Evolutionary conservation across 2,113 vertebrate genomes (phyloP).

Genomic region (Promerops cafer): DNA sequence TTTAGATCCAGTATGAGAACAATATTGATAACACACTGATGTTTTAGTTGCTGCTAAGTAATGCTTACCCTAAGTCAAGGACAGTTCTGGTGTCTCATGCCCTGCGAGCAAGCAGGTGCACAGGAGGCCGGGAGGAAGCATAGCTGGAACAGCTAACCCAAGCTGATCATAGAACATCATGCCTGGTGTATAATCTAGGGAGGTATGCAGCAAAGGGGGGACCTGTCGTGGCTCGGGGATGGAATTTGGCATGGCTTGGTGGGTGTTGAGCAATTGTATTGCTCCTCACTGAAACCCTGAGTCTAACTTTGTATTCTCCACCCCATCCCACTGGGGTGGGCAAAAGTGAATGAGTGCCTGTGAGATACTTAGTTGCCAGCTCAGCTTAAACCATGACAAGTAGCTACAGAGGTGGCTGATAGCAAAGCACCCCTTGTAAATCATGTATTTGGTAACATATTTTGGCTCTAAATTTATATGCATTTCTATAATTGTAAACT

Average conservation of each 20-base stretch:
- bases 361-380: background rate
- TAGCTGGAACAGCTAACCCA: no score
- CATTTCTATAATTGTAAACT: background rate
- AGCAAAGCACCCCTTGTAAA: background rate
- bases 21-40: background rate
- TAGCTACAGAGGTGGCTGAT: background rate
- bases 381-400: background rate
- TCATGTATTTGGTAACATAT: background rate
- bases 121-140: background rate
- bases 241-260: background rate
- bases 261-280: background rate
- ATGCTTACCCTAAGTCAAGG: background rate
- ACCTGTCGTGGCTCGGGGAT: accelerated
- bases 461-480: background rate
- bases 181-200: background rate
- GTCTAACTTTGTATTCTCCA: background rate
- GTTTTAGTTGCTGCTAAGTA: background rate
- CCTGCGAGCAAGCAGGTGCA: background rate
- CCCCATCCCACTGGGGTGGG: no score
- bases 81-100: background rate
- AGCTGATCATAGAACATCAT: background rate
- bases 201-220: background rate
- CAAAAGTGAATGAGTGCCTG: background rate
- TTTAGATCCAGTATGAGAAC: background rate
- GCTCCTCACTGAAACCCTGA: background rate